Conservation (phyloP, 23 tunicate species). For the Ascidia mentula region DNA sequence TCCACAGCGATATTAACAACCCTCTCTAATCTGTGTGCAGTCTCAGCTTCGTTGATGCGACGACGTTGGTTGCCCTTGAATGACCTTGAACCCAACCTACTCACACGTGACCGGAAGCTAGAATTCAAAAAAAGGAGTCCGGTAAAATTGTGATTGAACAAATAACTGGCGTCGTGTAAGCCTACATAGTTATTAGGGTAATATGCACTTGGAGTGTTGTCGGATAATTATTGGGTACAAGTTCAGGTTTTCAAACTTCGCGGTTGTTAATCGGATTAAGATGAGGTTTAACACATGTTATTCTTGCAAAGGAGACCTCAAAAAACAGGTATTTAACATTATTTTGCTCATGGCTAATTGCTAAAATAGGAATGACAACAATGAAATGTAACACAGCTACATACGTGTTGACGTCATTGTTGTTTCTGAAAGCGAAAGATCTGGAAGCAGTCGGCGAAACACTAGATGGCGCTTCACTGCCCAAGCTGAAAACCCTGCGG, state of each 20-base stretch:
- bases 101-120: constrained; percentile 32
- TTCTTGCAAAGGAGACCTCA: too few species aligned
- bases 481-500: constrained; percentile 1
- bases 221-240: not conserved
- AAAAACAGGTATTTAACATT: too few species aligned
- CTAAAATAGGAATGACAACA: too few species aligned
- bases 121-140: not conserved
- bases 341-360: not conserved
- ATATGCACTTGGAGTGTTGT: not conserved
- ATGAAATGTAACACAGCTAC: not conserved
- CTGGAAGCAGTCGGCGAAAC: not conserved
- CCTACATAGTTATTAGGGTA: not conserved
- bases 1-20: constrained; percentile 67
- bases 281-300: too few species aligned
- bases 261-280: too few species aligned
- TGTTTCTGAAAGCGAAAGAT: not conserved
- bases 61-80: constrained; percentile 80
- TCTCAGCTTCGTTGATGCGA: constrained; percentile 78
- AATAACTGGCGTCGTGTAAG: not conserved
- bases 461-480: not conserved
- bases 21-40: constrained; percentile 67
- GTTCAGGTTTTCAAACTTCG: not conserved
- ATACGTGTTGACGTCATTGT: not conserved
- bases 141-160: not conserved
- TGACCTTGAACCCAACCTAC: constrained; percentile 55